A percentile compares a stretch with the other conserved stretches of the same genome.
These are phyloP conservation scores for Tragelaphus strepsiceros DNA, from an alignment of 2,113 vertebrate genomes.

Conservation along the genomic window DNA sequence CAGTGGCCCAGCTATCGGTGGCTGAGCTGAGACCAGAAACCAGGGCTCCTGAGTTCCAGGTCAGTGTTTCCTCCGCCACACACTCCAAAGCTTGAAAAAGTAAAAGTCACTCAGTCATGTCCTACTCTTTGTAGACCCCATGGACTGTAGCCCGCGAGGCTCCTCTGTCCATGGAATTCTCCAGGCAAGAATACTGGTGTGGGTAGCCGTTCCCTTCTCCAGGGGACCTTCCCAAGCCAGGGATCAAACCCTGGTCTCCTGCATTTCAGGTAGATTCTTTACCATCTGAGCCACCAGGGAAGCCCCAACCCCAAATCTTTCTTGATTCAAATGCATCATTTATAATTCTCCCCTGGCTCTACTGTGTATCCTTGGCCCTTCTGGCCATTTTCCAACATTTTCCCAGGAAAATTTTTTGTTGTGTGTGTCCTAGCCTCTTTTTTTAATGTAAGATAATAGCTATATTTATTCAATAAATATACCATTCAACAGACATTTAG, in stretches of 20 bases:
- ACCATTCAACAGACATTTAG: background rate
- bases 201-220: background rate
- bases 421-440: background rate
- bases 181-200: background rate
- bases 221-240: background rate
- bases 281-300: background rate
- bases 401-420: background rate
- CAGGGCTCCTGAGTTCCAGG: background rate
- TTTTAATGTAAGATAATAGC: background rate
- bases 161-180: background rate
- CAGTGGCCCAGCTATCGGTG: background rate
- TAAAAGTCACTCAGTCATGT: background rate
- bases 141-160: background rate
- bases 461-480: background rate
- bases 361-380: background rate
- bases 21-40: background rate
- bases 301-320: background rate
- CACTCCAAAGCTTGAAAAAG: background rate
- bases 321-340: background rate
- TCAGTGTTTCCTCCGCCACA: background rate
- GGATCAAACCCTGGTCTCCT: background rate
- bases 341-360: background rate
- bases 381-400: background rate
- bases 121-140: background rate
- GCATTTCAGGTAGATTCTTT: background rate